phyloP scores from a whole-genome alignment of 1,140 invertebrate species.

The Rhopalosiphum padi region DNA sequence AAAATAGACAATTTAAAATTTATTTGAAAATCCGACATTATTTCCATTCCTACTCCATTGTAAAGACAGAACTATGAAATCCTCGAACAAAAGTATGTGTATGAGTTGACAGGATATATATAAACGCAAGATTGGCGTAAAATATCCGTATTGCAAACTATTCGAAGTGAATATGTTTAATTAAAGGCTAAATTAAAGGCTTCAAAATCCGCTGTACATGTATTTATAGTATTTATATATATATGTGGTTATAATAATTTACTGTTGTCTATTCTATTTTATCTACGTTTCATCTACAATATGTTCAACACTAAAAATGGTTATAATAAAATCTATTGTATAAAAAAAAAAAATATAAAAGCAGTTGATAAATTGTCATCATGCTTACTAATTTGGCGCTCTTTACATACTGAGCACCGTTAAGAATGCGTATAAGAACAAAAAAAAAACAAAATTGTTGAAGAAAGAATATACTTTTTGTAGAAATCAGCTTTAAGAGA shows the following conservation, averaged over 20 bases:
- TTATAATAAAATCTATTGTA: slow-evolving; percentile 27
- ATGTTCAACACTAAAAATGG: slow-evolving; percentile 42
- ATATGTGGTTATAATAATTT: slow-evolving; percentile 37
- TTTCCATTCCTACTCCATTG: slow-evolving; percentile 13
- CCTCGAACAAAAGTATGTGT: not conserved
- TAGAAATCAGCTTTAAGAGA: slow-evolving; percentile 31
- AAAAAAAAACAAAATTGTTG: not conserved
- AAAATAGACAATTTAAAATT: slow-evolving; percentile 64
- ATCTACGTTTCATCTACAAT: slow-evolving; percentile 35
- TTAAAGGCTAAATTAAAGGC: not conserved
- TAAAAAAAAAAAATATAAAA: slow-evolving; percentile 38
- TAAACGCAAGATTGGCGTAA: not conserved
- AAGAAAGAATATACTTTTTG: not conserved
- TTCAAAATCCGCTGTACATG: slow-evolving; percentile 35
- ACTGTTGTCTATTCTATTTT: slow-evolving; percentile 46
- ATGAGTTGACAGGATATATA: not conserved
- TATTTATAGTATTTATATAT: not conserved
- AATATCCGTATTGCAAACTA: not conserved
- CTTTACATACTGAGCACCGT: slow-evolving; percentile 34
- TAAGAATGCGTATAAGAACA: slow-evolving; percentile 2
- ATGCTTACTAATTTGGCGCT: slow-evolving; percentile 41
- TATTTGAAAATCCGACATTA: slow-evolving; percentile 47
- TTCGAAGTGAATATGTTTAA: not conserved
- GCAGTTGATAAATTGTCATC: slow-evolving; percentile 15
- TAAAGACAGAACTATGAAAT: not conserved